Conservation (phyloP, 1,140 invertebrate genomes). For the Drosophila biarmipes region DNA sequence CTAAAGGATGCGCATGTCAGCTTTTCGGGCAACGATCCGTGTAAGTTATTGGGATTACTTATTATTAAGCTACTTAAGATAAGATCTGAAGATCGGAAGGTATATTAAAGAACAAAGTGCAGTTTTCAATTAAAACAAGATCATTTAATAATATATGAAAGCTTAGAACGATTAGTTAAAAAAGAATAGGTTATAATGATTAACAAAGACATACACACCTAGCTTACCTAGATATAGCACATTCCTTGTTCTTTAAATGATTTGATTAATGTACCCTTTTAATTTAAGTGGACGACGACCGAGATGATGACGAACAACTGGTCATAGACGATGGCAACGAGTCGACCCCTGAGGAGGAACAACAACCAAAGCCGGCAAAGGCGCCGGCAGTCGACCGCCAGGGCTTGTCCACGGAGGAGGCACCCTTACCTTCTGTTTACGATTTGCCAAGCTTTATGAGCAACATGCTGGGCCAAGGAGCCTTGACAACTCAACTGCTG, state of each 20-base stretch:
- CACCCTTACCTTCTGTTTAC: constrained; percentile 60
- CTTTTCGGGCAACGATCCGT: constrained; percentile 65
- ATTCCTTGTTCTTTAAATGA: too few species aligned
- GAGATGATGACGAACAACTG: constrained; percentile 75
- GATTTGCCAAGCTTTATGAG: constrained; percentile 72
- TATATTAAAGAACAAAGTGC: too few species aligned
- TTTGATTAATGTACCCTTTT: background rate
- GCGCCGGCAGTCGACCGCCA: background rate
- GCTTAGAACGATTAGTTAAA: too few species aligned
- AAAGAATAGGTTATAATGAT: too few species aligned
- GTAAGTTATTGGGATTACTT: constrained; percentile 50
- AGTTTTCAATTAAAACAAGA: too few species aligned
- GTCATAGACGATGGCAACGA: constrained; percentile 78
- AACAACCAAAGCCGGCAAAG: background rate
- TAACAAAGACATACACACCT: too few species aligned
- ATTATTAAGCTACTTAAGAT: background rate
- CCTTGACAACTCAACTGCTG: background rate
- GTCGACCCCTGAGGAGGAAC: constrained; percentile 45
- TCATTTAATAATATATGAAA: too few species aligned
- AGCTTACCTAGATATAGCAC: background rate
- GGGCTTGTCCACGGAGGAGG: constrained; percentile 21
- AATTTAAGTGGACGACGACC: constrained; percentile 71
- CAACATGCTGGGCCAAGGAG: constrained; percentile 54
- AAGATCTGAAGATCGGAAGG: too few species aligned
- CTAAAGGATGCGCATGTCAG: constrained; percentile 82